These are phyloP conservation scores for Amblyjoppa proteus DNA, from an alignment of 2,888 invertebrate species.

Conservation along the genomic window DNA sequence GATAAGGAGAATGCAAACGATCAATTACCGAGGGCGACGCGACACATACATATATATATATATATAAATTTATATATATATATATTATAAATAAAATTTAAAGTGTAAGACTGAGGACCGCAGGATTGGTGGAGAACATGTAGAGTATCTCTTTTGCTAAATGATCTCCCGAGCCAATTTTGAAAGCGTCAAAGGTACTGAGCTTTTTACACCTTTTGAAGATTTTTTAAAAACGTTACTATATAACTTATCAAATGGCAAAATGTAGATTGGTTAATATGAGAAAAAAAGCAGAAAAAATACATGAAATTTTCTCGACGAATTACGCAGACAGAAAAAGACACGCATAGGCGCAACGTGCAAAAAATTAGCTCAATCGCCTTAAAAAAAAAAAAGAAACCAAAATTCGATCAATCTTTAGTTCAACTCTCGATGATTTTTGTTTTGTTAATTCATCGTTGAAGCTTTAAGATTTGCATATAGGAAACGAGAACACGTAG, in stretches of 20 bases:
- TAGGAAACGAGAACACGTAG: constrained; percentile 18
- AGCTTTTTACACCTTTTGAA: constrained; percentile 62
- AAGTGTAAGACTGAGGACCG: constrained; percentile 65
- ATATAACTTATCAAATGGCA: constrained; percentile 65
- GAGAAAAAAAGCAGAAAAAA: not conserved
- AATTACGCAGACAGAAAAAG: not conserved
- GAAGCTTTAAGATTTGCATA: constrained; percentile 19
- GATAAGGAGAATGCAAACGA: constrained; percentile 35
- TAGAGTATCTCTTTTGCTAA: constrained; percentile 47
- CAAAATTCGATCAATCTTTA: constrained; percentile 37
- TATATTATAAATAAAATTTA: constrained; percentile 40
- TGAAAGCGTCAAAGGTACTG: constrained; percentile 24
- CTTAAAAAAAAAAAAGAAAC: constrained; percentile 12
- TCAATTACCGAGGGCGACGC: constrained; percentile 57
- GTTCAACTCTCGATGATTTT: constrained; percentile 56
- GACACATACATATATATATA: constrained; percentile 6
- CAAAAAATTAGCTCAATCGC: constrained; percentile 25
- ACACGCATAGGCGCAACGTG: not conserved
- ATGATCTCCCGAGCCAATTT: constrained; percentile 27
- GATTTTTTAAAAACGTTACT: constrained; percentile 42
- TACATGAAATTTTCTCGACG: not conserved
- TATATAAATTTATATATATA: not conserved
- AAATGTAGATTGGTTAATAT: constrained; percentile 68
- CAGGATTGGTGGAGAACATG: constrained; percentile 59
- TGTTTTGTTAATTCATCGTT: constrained; percentile 54